Evolutionary conservation across 1,140 invertebrate genomes (phyloP), one percentile per base, ranked within the genome.

Genomic region (Limonius californicus): DNA sequence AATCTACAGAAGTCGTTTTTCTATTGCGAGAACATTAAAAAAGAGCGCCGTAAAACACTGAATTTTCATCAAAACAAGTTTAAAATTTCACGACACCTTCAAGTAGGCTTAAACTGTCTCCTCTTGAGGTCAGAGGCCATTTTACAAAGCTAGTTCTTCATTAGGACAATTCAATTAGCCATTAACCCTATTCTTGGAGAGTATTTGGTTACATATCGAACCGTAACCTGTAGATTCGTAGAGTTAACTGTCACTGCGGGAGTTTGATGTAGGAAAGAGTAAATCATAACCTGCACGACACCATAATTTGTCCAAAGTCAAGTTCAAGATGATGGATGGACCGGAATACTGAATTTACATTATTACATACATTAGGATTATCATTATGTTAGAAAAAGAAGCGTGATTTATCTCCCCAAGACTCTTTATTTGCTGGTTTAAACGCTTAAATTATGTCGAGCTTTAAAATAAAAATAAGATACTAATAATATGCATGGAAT

Each of bases 351-450:
- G 20, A 50, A 50, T 50, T 50, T 50, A 50, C 45, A 50, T 50
- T 50, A 50, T 50, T 50, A 50, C 45, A 50, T 21, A 50, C 45
- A 50, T 50, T 50, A 50, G 45, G 45, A 50, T 50, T 50, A 50
- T 18, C 45, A 50, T 50, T 50, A 50, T 19, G 45, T 50, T 21
- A 50, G 16, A 50, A 19, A 50, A 19, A 50, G 20, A n/a, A 50
- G 45, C 16, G 16, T 50, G 45, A 50, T 50, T 50, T 50, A 50
- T 50, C 7, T 50, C 18, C n/a, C 8, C 11, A 39, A 27, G 20
- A 50, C n/a, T 50, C 4, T 50, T 39, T 39, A 6, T 2, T 14
- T 18, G 15, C n/a, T 18, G 16, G 45, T 19, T 50, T 50, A 50
- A 21, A 50, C 15, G 45, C 2, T 50, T 50, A 50, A 50, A 50